phyloP scores from a whole-genome alignment of 2,888 invertebrate genomes.

The Chironomus tentans region DNA sequence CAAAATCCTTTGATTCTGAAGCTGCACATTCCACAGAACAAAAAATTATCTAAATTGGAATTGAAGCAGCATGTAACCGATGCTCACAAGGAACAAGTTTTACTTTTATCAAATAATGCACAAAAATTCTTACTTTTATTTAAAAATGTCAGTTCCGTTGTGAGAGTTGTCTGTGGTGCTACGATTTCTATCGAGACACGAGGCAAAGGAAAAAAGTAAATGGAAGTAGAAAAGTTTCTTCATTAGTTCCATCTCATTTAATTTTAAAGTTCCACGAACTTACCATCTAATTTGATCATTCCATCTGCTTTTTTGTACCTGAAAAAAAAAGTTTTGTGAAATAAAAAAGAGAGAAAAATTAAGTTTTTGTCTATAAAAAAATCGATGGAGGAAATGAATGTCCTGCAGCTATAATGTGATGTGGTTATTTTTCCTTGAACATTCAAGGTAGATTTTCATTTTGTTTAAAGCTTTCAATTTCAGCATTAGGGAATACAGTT shows the following conservation, averaged over 20 bases:
- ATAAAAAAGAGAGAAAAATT: neutral
- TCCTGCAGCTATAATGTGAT: no score
- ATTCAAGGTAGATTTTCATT: no score
- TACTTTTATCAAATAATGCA: no score
- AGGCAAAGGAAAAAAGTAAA: conserved; percentile 1
- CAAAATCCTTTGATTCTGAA: no score
- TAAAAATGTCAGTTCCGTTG: conserved; percentile 45
- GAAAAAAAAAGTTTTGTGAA: neutral
- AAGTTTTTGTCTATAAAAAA: no score
- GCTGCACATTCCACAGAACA: neutral
- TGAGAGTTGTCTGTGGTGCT: conserved; percentile 67
- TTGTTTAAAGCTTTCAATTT: no score
- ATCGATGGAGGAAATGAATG: no score
- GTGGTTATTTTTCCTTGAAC: no score
- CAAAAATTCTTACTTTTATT: conserved; percentile 37
- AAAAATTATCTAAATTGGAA: neutral
- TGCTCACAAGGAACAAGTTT: neutral
- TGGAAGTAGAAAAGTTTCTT: conserved; percentile 23
- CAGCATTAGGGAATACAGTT: no score
- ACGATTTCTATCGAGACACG: conserved; percentile 61
- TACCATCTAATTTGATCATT: conserved; percentile 17
- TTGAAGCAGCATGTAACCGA: neutral
- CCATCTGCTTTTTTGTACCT: conserved; percentile 51
- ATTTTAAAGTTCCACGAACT: neutral
- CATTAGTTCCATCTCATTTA: conserved; percentile 23